Evolutionary conservation across 1,140 invertebrate species (phyloP), one percentile per base, ranked within the genome.

Genomic region (Macrosteles quadrilineatus): DNA sequence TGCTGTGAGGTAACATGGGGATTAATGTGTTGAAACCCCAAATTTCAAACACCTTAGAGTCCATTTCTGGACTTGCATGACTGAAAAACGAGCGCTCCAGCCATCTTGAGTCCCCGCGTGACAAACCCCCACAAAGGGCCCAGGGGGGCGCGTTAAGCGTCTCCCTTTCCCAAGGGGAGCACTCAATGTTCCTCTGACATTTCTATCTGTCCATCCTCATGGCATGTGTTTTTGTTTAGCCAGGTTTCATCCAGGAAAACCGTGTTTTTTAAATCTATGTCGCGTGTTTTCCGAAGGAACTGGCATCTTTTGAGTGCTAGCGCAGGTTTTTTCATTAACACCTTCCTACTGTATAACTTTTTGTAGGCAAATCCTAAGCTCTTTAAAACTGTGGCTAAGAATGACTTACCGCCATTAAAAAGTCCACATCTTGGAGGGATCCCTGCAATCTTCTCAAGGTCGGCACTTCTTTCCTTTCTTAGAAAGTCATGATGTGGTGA

Each of bases 51-150:
- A 55, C 50, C n/a, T n/a, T n/a, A n/a, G n/a, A n/a, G n/a, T n/a
- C n/a, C n/a, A n/a, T n/a, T n/a, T n/a, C n/a, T n/a, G n/a, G n/a
- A n/a, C n/a, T 55, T 55, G 19, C 17, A 6, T 11, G 50, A 55
- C 50, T 55, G 50, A 55, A 55, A 55, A 55, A 19, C 50, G 19
- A 55, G 50, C 50, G 50, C 6, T 55, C 50, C 23, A 55, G 6
- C 50, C 50, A 21, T 55, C 50, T 55, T 55, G 23, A 9, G 6
- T 55, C 50, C 50, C 50, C 19, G 50, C 9, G 23, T 55, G 23
- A 19, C n/a, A n/a, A n/a, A n/a, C n/a, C n/a, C n/a, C n/a, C n/a
- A n/a, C n/a, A n/a, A n/a, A n/a, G n/a, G n/a, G n/a, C n/a, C n/a
- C n/a, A n/a, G n/a, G n/a, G n/a, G n/a, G n/a, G n/a, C n/a, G n/a